phyloP scores from a whole-genome alignment of 2,113 vertebrate genomes.

The Danio rerio region DNA sequence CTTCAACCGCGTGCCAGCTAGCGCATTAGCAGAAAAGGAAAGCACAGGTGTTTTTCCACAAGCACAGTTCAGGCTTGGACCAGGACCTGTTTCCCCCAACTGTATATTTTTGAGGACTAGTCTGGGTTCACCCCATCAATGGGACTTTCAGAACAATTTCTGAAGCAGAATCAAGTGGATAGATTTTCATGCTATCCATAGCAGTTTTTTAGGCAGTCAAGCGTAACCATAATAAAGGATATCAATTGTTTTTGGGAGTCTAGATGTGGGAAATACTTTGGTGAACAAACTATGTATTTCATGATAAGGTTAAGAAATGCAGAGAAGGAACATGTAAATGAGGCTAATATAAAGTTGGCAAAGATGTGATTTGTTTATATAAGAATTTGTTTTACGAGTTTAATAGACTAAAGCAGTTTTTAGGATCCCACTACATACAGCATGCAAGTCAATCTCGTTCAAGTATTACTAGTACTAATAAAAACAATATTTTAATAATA shows the following conservation, averaged over 20 bases:
- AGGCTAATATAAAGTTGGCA: no score
- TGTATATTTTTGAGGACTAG: neutral
- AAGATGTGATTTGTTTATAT: no score
- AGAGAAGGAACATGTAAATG: no score
- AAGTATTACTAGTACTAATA: no score
- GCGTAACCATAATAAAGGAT: neutral
- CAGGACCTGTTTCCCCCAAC: neutral
- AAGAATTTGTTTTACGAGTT: no score
- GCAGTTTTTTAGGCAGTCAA: conserved; percentile 17
- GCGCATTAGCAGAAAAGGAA: conserved; percentile 46
- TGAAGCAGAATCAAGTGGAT: conserved; percentile 16
- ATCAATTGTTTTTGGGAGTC: neutral
- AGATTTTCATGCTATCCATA: conserved; percentile 44
- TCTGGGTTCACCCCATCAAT: conserved; percentile 2
- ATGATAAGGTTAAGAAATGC: no score
- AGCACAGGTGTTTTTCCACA: conserved; percentile 54
- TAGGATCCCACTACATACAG: no score
- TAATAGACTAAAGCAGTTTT: no score
- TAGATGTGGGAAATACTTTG: no score
- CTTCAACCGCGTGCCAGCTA: conserved; percentile 49
- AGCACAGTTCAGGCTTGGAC: conserved; percentile 30
- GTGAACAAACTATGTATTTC: no score
- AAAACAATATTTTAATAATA: no score
- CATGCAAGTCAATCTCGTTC: no score
- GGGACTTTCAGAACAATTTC: neutral